Percentiles rank a stretch among this genome's conserved stretches.
Evolutionary conservation across 2,888 invertebrate genomes (phyloP).

Genomic region (Amaurobius ferox): DNA sequence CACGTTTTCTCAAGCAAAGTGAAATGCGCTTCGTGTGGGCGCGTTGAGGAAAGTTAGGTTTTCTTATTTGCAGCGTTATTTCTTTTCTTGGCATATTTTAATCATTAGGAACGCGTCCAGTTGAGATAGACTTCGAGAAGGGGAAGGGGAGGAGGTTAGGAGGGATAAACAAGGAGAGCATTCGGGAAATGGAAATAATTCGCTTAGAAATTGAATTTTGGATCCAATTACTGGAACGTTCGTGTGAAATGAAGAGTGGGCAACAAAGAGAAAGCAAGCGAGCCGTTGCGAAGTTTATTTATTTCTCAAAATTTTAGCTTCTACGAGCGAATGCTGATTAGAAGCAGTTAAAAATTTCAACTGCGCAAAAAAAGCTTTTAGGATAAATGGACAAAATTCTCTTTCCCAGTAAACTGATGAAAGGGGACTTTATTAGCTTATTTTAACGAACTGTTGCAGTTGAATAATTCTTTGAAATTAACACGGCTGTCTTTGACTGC

Average conservation of each 20-base stretch:
- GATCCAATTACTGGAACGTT: slow-evolving; percentile 7
- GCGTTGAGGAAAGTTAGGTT: slow-evolving; percentile 7
- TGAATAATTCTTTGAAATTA: no score
- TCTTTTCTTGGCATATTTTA: slow-evolving; percentile 22
- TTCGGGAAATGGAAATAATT: slow-evolving; percentile 10
- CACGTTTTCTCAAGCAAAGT: slow-evolving; percentile 56
- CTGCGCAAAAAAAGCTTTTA: neutral
- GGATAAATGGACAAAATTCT: neutral
- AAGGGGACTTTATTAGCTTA: no score
- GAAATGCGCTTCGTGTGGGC: slow-evolving; percentile 43
- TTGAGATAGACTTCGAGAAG: neutral
- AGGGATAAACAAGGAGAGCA: neutral
- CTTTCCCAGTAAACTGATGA: no score
- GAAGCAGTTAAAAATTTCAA: neutral
- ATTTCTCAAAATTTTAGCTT: neutral
- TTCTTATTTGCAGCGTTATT: neutral
- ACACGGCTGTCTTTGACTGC: no score
- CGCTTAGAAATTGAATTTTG: slow-evolving; percentile 12
- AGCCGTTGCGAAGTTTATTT: neutral
- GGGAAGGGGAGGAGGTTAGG: neutral
- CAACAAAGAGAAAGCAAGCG: neutral
- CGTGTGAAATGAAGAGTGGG: slow-evolving; percentile 7
- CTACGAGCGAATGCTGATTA: neutral
- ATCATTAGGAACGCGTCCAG: neutral
- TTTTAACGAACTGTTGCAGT: no score